These are phyloP conservation scores for Zaprionus lachaisei DNA, from an alignment of 1,140 invertebrate species.

Conservation along the genomic window DNA sequence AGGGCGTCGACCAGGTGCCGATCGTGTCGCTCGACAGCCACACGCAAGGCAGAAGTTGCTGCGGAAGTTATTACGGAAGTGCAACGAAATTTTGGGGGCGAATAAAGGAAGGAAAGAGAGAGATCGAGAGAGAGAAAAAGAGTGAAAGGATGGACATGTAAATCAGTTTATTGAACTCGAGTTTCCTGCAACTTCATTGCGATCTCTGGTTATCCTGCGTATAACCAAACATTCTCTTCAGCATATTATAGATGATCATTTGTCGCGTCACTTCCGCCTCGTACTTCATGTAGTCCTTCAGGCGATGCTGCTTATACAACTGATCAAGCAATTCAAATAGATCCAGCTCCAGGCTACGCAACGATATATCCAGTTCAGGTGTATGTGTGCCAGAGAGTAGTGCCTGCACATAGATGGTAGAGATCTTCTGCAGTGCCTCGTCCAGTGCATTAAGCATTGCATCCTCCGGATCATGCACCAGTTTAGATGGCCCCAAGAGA, in stretches of 20 bases:
- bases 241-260: conserved; percentile 81
- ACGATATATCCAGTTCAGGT: conserved; percentile 61
- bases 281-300: conserved; percentile 77
- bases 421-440: conserved; percentile 59
- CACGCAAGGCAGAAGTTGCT: conserved; percentile 66
- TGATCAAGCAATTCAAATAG: conserved; percentile 70
- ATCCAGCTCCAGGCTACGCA: conserved; percentile 66
- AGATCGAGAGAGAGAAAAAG: not conserved
- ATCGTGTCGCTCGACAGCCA: conserved; percentile 72
- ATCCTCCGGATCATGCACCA: conserved; percentile 52
- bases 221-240: conserved; percentile 78
- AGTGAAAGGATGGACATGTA: conserved; percentile 53
- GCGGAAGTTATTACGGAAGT: conserved; percentile 74
- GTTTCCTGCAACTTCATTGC: conserved; percentile 8
- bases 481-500: conserved; percentile 51
- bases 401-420: conserved; percentile 74
- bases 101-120: not conserved
- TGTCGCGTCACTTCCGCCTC: conserved; percentile 78
- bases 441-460: conserved; percentile 62
- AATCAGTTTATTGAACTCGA: conserved; percentile 58
- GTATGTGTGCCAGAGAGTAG: conserved; percentile 71
- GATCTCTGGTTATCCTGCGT: conserved; percentile 39
- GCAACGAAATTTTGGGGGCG: not conserved
- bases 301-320: conserved; percentile 68
- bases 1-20: conserved; percentile 36